Evolutionary conservation across 2,888 invertebrate species (phyloP).

Genomic region (Tricholauxania praeusta): DNA sequence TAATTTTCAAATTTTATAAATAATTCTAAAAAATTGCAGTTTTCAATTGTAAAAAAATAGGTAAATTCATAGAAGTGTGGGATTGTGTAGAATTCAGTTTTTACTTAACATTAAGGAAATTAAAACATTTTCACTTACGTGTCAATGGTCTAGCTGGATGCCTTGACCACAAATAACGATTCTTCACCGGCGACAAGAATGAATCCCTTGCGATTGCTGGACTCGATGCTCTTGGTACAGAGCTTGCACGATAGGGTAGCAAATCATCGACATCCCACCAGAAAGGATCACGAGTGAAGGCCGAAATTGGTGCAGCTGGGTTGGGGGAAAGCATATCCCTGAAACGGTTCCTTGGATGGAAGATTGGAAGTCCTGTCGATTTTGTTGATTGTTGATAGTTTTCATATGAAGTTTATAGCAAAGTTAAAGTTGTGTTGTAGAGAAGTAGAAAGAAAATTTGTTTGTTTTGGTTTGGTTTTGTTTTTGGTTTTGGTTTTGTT

Average conservation of each 20-base stretch:
- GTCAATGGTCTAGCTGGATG: conserved; percentile 88
- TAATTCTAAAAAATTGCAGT: no score
- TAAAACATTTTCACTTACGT: conserved; percentile 75
- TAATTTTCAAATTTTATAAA: no score
- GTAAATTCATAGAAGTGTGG: conserved; percentile 4
- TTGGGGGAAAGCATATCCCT: conserved; percentile 85
- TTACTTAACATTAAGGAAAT: not conserved
- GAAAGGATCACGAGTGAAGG: conserved; percentile 89
- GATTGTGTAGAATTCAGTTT: not conserved
- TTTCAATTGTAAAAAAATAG: not conserved
- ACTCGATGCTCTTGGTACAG: conserved; percentile 74
- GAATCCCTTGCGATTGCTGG: conserved; percentile 87
- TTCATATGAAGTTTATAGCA: conserved; percentile 41
- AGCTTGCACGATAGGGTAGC: conserved; percentile 76
- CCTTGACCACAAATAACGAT: conserved; percentile 91
- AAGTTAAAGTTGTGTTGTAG: conserved; percentile 35
- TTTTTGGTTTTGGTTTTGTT: conserved; percentile 47
- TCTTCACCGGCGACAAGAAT: conserved; percentile 91
- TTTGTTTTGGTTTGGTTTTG: conserved; percentile 43
- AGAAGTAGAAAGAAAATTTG: conserved; percentile 46
- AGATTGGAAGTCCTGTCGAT: conserved; percentile 77
- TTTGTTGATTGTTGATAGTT: conserved; percentile 44
- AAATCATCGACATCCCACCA: conserved; percentile 88
- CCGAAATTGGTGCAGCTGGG: conserved; percentile 81
- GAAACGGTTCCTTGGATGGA: conserved; percentile 72